Evolutionary conservation across 1,140 invertebrate genomes (phyloP).

Genomic region (Colletes latitarsis): DNA sequence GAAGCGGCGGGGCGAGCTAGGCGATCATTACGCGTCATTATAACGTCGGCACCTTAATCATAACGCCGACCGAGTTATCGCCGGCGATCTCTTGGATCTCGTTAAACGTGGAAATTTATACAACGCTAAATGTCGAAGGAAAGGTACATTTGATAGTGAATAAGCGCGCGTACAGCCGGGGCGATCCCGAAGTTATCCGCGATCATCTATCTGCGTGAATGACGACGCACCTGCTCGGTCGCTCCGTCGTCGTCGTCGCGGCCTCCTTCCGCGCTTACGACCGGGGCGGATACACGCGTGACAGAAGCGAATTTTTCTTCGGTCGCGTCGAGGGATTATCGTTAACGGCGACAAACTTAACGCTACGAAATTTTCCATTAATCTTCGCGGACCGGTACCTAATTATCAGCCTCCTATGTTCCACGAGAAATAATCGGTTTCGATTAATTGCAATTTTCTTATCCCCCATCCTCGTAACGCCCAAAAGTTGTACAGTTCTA

Average conservation of each 20-base stretch:
- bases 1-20: constrained; percentile 1
- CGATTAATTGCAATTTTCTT: constrained; percentile 26
- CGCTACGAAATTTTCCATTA: constrained; percentile 26
- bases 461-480: too few species aligned
- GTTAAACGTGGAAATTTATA: constrained; percentile 62
- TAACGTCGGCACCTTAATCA: constrained; percentile 64
- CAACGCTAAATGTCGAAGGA: constrained; percentile 58
- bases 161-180: constrained; percentile 28
- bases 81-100: constrained; percentile 51
- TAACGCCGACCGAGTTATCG: constrained; percentile 58
- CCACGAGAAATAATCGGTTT: constrained; percentile 1
- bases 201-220: constrained; percentile 66
- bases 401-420: constrained; percentile 17
- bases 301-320: constrained; percentile 45
- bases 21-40: constrained; percentile 62
- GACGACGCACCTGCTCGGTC: constrained; percentile 60
- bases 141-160: constrained; percentile 20
- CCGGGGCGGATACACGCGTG: constrained; percentile 32
- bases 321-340: constrained; percentile 33
- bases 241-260: constrained; percentile 4
- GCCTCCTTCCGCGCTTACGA: constrained; percentile 22
- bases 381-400: constrained; percentile 26
- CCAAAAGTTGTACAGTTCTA: too few species aligned
- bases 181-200: constrained; percentile 60
- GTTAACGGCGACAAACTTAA: constrained; percentile 42